Percentiles rank a stretch among this genome's conserved stretches.
phyloP scores from a whole-genome alignment of 2,797 vertebrate species.

The Scyliorhinus canicula region DNA sequence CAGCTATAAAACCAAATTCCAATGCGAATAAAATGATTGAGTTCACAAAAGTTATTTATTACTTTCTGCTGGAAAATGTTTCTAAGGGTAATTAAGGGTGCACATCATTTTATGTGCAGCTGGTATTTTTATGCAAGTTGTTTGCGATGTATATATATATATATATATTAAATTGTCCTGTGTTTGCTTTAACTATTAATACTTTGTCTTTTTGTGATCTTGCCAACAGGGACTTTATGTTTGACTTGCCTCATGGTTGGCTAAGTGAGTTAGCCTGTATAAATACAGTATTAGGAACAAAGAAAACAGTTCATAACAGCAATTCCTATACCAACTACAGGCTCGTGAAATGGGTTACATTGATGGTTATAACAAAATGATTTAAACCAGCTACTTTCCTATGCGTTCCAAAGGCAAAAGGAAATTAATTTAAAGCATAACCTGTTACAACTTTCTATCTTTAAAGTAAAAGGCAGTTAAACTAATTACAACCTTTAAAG shows the following conservation, averaged over 20 bases:
- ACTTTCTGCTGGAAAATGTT: constrained; percentile 10
- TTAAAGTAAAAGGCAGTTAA: background rate
- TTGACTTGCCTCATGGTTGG: background rate
- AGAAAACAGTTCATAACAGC: background rate
- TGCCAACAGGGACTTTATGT: background rate
- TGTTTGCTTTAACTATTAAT: constrained; percentile 30
- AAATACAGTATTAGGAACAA: constrained; percentile 1
- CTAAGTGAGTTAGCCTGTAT: background rate
- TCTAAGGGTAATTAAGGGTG: background rate
- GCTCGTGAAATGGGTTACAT: background rate
- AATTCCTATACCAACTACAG: background rate
- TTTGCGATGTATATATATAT: background rate
- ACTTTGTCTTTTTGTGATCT: constrained; percentile 24
- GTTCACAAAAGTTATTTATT: constrained; percentile 11
- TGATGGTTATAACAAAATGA: background rate
- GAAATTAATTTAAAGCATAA: background rate
- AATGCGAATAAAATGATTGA: background rate
- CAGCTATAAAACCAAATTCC: background rate
- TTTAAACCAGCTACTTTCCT: background rate
- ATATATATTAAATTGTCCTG: constrained; percentile 12
- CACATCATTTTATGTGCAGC: constrained; percentile 8
- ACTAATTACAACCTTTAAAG: background rate
- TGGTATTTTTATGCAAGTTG: constrained; percentile 15
- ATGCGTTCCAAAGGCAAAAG: background rate
- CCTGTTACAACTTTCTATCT: background rate